Conservation (phyloP, 2,888 invertebrate genomes). For the Phengaris alcon region DNA sequence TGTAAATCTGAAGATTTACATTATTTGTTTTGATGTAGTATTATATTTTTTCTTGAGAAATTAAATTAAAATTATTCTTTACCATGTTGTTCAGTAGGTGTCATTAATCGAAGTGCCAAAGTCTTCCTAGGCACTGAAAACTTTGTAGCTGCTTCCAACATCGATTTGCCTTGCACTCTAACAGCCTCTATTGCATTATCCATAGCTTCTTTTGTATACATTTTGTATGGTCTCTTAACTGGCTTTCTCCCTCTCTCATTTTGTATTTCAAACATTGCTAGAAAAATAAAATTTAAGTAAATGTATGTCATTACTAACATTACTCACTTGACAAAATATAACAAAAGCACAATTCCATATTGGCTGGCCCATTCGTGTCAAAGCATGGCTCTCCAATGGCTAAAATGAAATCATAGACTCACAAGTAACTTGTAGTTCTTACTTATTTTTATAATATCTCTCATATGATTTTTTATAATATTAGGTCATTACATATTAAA, state of each 20-base stretch:
- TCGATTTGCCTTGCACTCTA: neutral
- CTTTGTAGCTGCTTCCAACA: slow-evolving; percentile 24
- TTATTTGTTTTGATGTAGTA: too few species aligned
- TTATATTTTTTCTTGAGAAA: neutral
- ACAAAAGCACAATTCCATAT: neutral
- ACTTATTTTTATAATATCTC: too few species aligned
- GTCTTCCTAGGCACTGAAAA: slow-evolving; percentile 32
- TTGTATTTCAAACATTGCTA: neutral
- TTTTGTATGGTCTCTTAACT: slow-evolving; percentile 20
- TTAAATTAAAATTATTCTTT: neutral
- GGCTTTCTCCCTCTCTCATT: neutral
- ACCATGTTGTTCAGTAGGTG: slow-evolving; percentile 2
- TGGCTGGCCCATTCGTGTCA: too few species aligned
- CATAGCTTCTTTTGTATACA: slow-evolving; percentile 31
- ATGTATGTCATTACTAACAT: neutral
- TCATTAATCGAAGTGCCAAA: slow-evolving; percentile 2
- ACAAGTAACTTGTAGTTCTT: too few species aligned
- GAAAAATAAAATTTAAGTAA: neutral
- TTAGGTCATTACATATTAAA: too few species aligned
- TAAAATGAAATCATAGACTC: too few species aligned
- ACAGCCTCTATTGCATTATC: slow-evolving; percentile 31
- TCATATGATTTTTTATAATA: too few species aligned
- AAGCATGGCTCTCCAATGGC: too few species aligned
- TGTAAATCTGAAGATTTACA: too few species aligned
- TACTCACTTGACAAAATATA: neutral